Evolutionary conservation across 2,888 invertebrate species (phyloP).

Genomic region (Hypselothyrea guttata): DNA sequence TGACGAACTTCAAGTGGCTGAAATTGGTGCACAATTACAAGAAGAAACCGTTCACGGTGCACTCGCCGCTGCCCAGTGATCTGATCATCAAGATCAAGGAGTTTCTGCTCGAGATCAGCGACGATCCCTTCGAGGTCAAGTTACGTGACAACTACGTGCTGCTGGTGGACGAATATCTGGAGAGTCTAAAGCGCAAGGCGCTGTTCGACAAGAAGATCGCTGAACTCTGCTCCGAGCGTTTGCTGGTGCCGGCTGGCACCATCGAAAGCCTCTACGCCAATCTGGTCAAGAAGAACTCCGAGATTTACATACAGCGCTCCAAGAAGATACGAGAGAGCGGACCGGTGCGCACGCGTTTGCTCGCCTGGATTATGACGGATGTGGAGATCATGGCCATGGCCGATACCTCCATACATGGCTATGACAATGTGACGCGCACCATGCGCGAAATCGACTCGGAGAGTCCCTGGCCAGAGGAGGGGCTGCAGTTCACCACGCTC

Average conservation of each 20-base stretch:
- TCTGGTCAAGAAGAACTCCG: conserved; percentile 94
- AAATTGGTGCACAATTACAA: conserved; percentile 90
- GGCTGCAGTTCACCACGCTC: conserved; percentile 92
- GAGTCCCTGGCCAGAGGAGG: conserved; percentile 96
- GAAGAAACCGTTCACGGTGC: conserved; percentile 87
- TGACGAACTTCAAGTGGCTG: conserved; percentile 97
- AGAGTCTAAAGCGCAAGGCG: conserved; percentile 93
- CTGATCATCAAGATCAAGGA: conserved; percentile 94
- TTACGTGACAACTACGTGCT: conserved; percentile 97
- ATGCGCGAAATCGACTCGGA: conserved; percentile 93
- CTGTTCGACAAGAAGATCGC: conserved; percentile 94
- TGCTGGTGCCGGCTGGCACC: conserved; percentile 90
- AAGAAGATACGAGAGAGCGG: conserved; percentile 85
- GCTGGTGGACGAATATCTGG: conserved; percentile 96
- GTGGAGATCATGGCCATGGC: conserved; percentile 88
- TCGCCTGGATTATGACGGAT: conserved; percentile 92
- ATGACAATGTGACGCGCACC: conserved; percentile 87
- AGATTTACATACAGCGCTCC: conserved; percentile 96
- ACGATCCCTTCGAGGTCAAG: conserved; percentile 99
- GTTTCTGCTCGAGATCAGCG: conserved; percentile 95
- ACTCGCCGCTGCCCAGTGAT: conserved; percentile 92
- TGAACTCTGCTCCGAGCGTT: conserved; percentile 91
- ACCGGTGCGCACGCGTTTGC: conserved; percentile 88
- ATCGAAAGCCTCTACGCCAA: conserved; percentile 94
- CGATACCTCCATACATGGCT: conserved; percentile 93